A percentile compares a stretch with the other conserved stretches of the same genome.
Evolutionary conservation across 2,797 vertebrate genomes (phyloP).

Genomic region (Tangara arthus): DNA sequence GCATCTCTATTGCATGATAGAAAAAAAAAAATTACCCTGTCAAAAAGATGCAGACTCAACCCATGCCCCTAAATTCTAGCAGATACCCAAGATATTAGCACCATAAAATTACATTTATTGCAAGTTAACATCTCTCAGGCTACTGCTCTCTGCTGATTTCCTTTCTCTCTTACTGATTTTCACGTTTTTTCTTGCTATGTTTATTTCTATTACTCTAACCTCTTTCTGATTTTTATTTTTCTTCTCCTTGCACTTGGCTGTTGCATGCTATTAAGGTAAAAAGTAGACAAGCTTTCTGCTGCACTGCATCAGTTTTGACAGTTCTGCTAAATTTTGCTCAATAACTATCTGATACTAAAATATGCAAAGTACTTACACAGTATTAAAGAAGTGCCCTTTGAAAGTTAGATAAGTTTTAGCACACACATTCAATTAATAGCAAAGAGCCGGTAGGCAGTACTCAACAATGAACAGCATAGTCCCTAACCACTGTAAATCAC

Average conservation of each 20-base stretch:
- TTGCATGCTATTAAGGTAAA: neutral
- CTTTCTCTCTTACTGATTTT: neutral
- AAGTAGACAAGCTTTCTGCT: neutral
- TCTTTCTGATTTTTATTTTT: neutral
- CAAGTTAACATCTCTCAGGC: neutral
- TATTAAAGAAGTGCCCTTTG: neutral
- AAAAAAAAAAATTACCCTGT: slow-evolving; percentile 16
- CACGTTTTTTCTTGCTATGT: neutral
- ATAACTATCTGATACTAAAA: neutral
- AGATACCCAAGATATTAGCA: slow-evolving; percentile 12
- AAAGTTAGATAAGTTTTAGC: neutral
- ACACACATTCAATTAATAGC: slow-evolving; percentile 23
- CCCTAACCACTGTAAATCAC: slow-evolving; percentile 24
- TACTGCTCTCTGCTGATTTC: neutral
- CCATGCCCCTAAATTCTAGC: neutral
- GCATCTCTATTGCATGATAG: slow-evolving; percentile 33
- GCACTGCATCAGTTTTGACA: neutral
- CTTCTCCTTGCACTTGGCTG: neutral
- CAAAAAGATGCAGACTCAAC: slow-evolving; percentile 32
- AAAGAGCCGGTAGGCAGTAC: slow-evolving; percentile 6
- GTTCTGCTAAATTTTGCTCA: neutral
- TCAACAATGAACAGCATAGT: slow-evolving; percentile 13
- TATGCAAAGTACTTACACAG: neutral
- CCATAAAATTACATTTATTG: slow-evolving; percentile 48
- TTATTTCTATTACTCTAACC: neutral